Base-by-base conservation (phyloP, 1,140 invertebrate species). In the Idris sp. region DNA sequence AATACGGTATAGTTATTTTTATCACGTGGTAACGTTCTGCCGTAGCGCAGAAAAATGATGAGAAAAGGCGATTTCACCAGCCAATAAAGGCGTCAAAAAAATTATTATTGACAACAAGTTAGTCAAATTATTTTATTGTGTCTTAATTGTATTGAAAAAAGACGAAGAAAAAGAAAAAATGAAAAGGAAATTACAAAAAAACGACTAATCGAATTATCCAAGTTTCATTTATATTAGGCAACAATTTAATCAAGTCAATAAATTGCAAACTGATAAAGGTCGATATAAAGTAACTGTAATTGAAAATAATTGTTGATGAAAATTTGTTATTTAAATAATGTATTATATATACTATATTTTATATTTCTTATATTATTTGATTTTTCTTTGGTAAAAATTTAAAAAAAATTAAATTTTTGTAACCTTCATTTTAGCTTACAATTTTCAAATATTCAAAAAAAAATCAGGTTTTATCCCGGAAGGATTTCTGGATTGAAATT, bases 1-100 rank as follows among this genome's bases (percentile, higher is more conserved):
- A 74, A 74, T 74, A 74, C 58, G 31, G 56, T 14, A 1, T 36
- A 68, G 72, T 64, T 74, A 74, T 74, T 74, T 74, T 68, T 74
- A 64, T 13, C 62, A 44, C 10, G 56, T 49, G 64, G 62, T 30
- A 54, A 62, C 62, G 53, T 74, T 74, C 49, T 61, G 46, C 53
- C 43, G 68, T 72, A 33, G 69, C 62, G 71, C 71, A 68, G 71
- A 74, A 74, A 74, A 74, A 67, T 74, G 71, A 62, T 13, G 49
- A 74, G 71, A 58, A 68, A 68, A 74, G 28, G 36, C 35, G 49
- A 62, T 68, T 74, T 62, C 43, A 67, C 46, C 48, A 30, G 43
- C 19, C 71, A 40, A 74, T 61, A 67, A 74, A 74, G 48, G 54
- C 59, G 31, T 46, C 59, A 48, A 65, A n/a, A n/a, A n/a, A 73